Evolutionary conservation across 2,888 invertebrate genomes (phyloP).

Genomic region (Anorthoa munda): DNA sequence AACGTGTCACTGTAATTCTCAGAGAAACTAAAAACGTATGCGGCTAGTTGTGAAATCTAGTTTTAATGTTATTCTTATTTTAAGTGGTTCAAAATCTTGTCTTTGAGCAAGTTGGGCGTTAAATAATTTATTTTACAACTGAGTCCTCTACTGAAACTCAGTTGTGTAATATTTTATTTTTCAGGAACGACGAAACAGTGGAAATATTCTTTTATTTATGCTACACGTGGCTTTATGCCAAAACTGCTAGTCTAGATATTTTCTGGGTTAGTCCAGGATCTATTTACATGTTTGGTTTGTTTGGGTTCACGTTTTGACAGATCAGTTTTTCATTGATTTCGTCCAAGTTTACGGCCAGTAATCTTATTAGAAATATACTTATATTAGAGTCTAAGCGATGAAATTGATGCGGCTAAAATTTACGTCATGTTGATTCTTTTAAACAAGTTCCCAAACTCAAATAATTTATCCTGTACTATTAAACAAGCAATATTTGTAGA

Average conservation of each 20-base stretch:
- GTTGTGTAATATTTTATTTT: constrained; percentile 15
- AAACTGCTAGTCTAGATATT: background rate
- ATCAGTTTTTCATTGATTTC: background rate
- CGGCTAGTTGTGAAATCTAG: constrained; percentile 28
- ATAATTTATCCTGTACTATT: no score
- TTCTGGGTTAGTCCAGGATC: background rate
- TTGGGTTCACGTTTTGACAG: background rate
- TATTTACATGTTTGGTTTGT: background rate
- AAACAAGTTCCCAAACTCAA: no score
- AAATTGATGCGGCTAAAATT: no score
- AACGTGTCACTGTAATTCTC: constrained; percentile 31
- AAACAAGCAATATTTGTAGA: no score
- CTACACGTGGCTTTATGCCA: background rate
- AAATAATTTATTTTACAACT: constrained; percentile 15
- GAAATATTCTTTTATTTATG: constrained; percentile 5
- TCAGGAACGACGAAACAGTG: background rate
- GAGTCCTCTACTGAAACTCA: background rate
- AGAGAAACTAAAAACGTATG: constrained; percentile 22
- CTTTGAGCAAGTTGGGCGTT: constrained; percentile 13
- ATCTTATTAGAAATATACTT: no score
- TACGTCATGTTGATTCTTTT: no score
- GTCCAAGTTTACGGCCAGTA: no score
- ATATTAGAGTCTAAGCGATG: no score
- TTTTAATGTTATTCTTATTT: constrained; percentile 34
- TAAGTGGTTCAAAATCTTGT: constrained; percentile 24